Evolutionary conservation across 64 coral and sea anemone species (phyloP), one percentile per base, ranked within the genome.

Genomic region (Montipora efflorescens): DNA sequence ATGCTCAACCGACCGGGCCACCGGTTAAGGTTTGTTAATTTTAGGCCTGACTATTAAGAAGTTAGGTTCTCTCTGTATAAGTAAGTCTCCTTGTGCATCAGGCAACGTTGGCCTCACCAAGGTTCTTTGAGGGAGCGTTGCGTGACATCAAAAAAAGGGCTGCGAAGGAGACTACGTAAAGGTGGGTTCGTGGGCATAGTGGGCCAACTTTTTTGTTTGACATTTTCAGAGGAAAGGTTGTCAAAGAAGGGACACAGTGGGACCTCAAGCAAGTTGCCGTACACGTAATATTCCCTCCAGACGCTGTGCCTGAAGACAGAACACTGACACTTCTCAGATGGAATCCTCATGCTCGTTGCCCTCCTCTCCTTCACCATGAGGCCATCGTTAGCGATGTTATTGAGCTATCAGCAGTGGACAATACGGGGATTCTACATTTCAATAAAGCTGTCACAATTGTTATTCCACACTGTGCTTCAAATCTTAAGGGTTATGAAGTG

Each of bases 401-500:
- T 48, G 14, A 84, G 28, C 58, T 84, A 46, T 84, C 59, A 23
- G 25, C 1, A 25, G 8, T 25, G 15, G 43, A 48, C 25, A 67
- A 0, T 4, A 1, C 59, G 16, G 59, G 18, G 46, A 12, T 14
- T 7, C 15, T 83, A 15, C 11, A 45, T 9, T 84, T 84, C 28
- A 84, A 84, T 7, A 9, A 68, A 59, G 81, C 61, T 3, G 81
- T 84, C 14, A 84, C 58, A 3, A 4, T 84, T 0, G 81, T 16
- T 5, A 66, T 84, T 8, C 67, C 81, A 7, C 61, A 84, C 15
- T 48, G 81, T 67, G 81, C 59, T 10, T 3, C 58, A 19, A 59
- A 69, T 28, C 58, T 84, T 8, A 67, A 67, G 44, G 81, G 81
- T 3, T 84, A 84, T 67, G 81, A 84, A 28, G 25, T 84, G 7